These are phyloP conservation scores for Eulemur macaco DNA, from an alignment of 2,113 vertebrate species.

Conservation along the genomic window DNA sequence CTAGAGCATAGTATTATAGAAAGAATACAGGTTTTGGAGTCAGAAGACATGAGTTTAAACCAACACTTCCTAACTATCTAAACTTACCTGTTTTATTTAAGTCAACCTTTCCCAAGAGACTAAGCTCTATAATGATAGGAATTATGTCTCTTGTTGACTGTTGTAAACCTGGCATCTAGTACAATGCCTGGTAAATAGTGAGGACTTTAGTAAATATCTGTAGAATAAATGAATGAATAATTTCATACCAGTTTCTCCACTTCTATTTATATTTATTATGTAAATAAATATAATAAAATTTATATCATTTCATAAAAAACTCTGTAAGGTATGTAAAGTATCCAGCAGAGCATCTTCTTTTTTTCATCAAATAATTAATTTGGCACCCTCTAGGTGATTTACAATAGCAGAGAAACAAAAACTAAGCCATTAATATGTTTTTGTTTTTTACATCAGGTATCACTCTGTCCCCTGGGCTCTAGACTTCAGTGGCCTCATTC, in stretches of 20 bases:
- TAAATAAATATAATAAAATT: conserved; percentile 11
- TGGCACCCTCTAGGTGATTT: neutral
- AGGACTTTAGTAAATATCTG: neutral
- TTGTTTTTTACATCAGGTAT: too few relatives aligned
- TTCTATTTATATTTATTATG: conserved; percentile 38
- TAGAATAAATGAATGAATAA: conserved; percentile 23
- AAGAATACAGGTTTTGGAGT: neutral
- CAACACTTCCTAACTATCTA: neutral
- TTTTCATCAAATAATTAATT: conserved; percentile 18
- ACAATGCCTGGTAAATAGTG: neutral
- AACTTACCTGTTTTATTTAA: conserved; percentile 22
- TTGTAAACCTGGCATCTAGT: neutral
- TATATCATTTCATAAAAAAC: neutral
- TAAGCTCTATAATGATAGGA: neutral
- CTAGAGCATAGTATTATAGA: neutral
- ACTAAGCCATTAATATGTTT: neutral
- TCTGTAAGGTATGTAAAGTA: neutral
- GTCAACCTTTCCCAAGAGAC: neutral
- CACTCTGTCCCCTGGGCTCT: too few relatives aligned
- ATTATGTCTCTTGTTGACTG: neutral
- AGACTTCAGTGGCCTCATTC: neutral
- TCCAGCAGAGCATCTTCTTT: conserved; percentile 16
- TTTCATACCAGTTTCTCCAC: conserved; percentile 18
- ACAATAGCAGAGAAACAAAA: neutral
- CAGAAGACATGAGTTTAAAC: neutral